Conservation (phyloP, 1,140 invertebrate genomes). For the Drepana arcuata region DNA sequence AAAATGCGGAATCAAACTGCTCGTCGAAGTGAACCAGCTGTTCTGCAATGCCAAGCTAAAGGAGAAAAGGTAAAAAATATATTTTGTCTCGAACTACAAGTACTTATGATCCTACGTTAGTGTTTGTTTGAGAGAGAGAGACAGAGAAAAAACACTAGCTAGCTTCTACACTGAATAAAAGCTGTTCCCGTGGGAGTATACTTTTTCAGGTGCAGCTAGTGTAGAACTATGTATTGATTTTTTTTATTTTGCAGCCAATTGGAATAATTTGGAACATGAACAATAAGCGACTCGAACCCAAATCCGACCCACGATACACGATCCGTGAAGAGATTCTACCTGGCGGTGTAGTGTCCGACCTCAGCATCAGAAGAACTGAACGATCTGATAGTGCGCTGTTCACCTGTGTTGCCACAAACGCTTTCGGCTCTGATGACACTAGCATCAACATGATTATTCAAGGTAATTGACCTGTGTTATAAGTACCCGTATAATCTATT, state of each 20-base stretch:
- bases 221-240: too few relatives aligned
- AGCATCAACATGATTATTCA: constrained; percentile 97
- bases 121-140: too few relatives aligned
- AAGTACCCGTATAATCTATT: too few relatives aligned
- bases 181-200: too few relatives aligned
- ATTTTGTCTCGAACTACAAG: too few relatives aligned
- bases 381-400: constrained; percentile 93
- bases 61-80: constrained; percentile 82
- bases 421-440: constrained; percentile 95
- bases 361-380: constrained; percentile 92
- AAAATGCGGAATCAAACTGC: constrained; percentile 93
- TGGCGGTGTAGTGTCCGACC: constrained; percentile 88
- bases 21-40: constrained; percentile 90
- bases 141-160: too few relatives aligned
- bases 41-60: constrained; percentile 95
- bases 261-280: constrained; percentile 97
- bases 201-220: too few relatives aligned
- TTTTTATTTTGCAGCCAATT: constrained; percentile 82
- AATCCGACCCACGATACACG: constrained; percentile 90
- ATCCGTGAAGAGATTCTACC: constrained; percentile 91
- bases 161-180: too few relatives aligned
- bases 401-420: constrained; percentile 95
- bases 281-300: constrained; percentile 90
- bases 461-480: too few relatives aligned
- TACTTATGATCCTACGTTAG: too few relatives aligned